phyloP scores from a whole-genome alignment of 2,888 invertebrate species.

The Lymantria dispar region DNA sequence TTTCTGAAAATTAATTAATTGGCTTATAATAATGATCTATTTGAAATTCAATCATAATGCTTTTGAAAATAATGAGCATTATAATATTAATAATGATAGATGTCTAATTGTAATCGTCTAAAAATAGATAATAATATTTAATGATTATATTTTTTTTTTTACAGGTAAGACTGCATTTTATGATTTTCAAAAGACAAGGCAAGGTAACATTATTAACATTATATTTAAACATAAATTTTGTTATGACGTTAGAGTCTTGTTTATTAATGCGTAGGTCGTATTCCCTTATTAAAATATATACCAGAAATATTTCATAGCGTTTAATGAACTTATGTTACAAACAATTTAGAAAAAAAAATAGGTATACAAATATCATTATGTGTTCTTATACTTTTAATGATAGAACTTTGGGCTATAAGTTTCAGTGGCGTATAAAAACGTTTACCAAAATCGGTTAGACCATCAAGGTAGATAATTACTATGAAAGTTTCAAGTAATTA shows the following conservation, averaged over 20 bases:
- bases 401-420: no score
- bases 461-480: no score
- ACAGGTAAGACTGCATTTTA: constrained; percentile 38
- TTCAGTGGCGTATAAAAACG: no score
- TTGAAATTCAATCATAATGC: neutral
- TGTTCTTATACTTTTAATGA: no score
- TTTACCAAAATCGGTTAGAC: no score
- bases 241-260: constrained; percentile 28
- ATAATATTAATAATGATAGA: neutral
- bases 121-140: neutral
- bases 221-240: no score
- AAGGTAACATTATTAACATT: no score
- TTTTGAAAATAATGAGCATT: neutral
- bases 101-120: neutral
- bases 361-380: no score
- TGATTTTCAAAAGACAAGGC: neutral
- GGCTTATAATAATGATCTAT: constrained; percentile 17
- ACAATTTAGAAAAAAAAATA: no score
- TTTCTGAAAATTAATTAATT: constrained; percentile 36
- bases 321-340: constrained; percentile 11
- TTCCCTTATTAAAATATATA: constrained; percentile 27
- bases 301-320: constrained; percentile 8
- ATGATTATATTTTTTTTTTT: constrained; percentile 26
- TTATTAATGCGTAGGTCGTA: constrained; percentile 19
- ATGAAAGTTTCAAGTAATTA: no score